A percentile compares a stretch with the other conserved stretches of the same genome.
These are phyloP conservation scores for Alcis repandata DNA, from an alignment of 2,888 invertebrate species.

Conservation along the genomic window DNA sequence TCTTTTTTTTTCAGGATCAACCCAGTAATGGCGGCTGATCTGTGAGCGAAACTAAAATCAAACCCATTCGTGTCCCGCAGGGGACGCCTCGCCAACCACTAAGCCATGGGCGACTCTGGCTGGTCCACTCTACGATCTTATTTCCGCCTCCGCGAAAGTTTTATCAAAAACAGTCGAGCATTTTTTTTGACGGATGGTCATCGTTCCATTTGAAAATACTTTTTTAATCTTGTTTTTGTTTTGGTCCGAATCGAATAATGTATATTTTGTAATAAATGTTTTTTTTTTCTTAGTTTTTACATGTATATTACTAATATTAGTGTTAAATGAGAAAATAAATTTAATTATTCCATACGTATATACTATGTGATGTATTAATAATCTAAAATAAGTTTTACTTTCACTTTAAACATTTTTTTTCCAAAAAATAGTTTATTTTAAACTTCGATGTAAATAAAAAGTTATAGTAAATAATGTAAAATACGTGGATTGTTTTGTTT, in stretches of 20 bases:
- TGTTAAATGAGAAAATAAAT: slow-evolving; percentile 41
- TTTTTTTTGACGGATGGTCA: slow-evolving; percentile 37
- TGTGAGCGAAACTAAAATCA: slow-evolving; percentile 24
- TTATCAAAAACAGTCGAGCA: slow-evolving; percentile 53
- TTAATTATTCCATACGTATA: slow-evolving; percentile 67
- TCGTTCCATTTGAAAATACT: slow-evolving; percentile 41
- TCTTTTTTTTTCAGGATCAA: slow-evolving; percentile 66
- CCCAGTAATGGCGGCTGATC: slow-evolving; percentile 81
- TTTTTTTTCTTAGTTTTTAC: slow-evolving; percentile 53
- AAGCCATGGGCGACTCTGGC: slow-evolving; percentile 41
- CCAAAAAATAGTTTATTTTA: slow-evolving; percentile 39
- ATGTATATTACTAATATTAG: slow-evolving; percentile 52
- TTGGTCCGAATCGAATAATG: slow-evolving; percentile 55
- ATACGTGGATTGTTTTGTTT: slow-evolving; percentile 55
- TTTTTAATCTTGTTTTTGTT: slow-evolving; percentile 49
- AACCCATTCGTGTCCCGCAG: slow-evolving; percentile 33
- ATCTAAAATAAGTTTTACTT: slow-evolving; percentile 31
- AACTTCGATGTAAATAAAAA: slow-evolving; percentile 58
- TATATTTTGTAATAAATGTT: slow-evolving; percentile 76
- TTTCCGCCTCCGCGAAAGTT: slow-evolving; percentile 43
- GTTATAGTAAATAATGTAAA: slow-evolving; percentile 58
- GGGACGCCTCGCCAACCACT: slow-evolving; percentile 47
- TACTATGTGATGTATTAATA: slow-evolving; percentile 57
- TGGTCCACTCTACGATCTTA: slow-evolving; percentile 43
- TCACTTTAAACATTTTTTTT: slow-evolving; percentile 45